These are phyloP conservation scores for Jordanella pulchra DNA, from an alignment of 2,797 vertebrate species.

Conservation along the genomic window DNA sequence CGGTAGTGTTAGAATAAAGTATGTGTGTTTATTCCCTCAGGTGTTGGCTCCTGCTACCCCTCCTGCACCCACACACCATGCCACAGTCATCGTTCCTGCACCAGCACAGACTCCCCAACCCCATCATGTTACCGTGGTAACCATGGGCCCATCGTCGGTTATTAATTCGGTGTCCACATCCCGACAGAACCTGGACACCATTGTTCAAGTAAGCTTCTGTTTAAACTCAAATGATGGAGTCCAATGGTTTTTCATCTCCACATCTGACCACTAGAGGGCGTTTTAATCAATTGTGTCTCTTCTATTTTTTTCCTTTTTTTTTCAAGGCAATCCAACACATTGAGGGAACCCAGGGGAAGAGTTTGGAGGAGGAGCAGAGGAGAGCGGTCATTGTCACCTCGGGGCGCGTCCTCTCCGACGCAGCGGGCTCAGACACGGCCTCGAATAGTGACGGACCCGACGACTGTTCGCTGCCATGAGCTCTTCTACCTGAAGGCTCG, in stretches of 20 bases:
- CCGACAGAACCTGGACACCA: constrained; percentile 98
- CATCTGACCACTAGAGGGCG: constrained; percentile 53
- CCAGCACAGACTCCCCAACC: constrained; percentile 84
- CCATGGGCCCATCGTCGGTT: constrained; percentile 94
- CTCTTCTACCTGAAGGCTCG: constrained; percentile 12
- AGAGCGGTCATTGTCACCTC: constrained; percentile 92
- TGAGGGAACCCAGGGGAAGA: constrained; percentile 92
- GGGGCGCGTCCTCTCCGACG: constrained; percentile 81
- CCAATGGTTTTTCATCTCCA: no score
- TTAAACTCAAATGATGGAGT: neutral
- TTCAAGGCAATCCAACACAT: constrained; percentile 98
- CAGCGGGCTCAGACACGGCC: constrained; percentile 87
- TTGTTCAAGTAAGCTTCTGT: constrained; percentile 88
- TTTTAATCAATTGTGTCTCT: constrained; percentile 11
- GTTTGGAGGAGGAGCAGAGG: constrained; percentile 87
- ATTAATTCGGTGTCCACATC: constrained; percentile 97
- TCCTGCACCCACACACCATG: constrained; percentile 93
- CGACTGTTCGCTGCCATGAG: constrained; percentile 90
- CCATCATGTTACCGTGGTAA: constrained; percentile 96
- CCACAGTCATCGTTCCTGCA: constrained; percentile 96
- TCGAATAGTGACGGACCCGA: constrained; percentile 89
- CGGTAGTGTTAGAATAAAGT: neutral
- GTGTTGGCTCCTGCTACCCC: constrained; percentile 84
- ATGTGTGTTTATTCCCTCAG: constrained; percentile 66
- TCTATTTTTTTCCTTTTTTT: neutral